Evolutionary conservation across 2,113 vertebrate species (phyloP), one percentile per base, ranked within the genome.

Genomic region (Cygnus atratus): DNA sequence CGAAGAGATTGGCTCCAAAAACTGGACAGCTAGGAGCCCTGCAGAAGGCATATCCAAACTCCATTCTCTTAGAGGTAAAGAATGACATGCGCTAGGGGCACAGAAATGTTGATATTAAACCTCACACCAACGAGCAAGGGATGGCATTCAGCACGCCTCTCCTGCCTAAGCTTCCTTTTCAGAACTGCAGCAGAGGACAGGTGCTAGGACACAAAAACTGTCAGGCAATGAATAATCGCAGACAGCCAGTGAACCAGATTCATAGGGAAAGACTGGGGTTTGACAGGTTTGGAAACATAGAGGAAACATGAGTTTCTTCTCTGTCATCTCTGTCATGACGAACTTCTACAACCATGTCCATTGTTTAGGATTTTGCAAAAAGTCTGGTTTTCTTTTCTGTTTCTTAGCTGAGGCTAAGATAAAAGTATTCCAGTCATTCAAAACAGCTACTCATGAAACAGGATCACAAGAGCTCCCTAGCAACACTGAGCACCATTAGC

Each of bases 331-430:
- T 6, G 0, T 37, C 2, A 0, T 2, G 35, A 44, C 28, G 66
- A 62, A 29, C 41, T 22, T 57, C 41, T 52, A 44, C 41, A 55
- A 15, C 2, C 5, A 3, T 0, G 0, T 44, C n/a, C 6, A 2
- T 66, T 29, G 11, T 18, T 35, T 3, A 2, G 31, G 18, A 31
- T 41, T 50, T 13, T 65, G 31, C 31, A 13, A 50, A 41, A 76
- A 61, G 3, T 26, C 26, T 48, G 44, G 14, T 58, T 81, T 84
- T 54, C 29, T 48, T 62, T 57, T 1, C 2, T 3, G 12, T 35
- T 68, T 44, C 16, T 65, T 44, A 25, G 28, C 37, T 29, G 22
- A 62, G 50, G 20, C 4, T 8, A 37, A 73, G 33, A n/a, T 17
- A 33, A 54, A 74, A 13, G 46, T 4, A 26, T 35, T 12, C 17